Percentiles rank a stretch among this genome's conserved stretches.
These are phyloP conservation scores for Drosophila nannoptera DNA, from an alignment of 1,140 invertebrate genomes.

Conservation along the genomic window DNA sequence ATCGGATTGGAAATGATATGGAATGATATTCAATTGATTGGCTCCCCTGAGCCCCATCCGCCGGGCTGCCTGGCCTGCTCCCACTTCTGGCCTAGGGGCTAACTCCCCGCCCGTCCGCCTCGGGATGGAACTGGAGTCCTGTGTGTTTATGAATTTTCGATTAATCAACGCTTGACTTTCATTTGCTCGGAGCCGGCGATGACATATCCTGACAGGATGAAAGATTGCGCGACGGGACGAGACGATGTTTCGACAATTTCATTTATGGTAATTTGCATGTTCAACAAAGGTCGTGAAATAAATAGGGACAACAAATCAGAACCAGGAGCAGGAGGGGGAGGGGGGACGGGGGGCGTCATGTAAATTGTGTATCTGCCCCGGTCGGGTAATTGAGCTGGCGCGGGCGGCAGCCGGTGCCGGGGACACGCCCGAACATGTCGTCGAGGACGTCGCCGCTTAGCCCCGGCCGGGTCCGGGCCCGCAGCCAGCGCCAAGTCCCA, in stretches of 20 bases:
- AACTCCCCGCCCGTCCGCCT: neutral
- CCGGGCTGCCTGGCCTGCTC: neutral
- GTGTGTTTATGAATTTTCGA: slow-evolving; percentile 56
- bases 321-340: neutral
- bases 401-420: slow-evolving; percentile 12
- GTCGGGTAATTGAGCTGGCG: slow-evolving; percentile 58
- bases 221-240: slow-evolving; percentile 34
- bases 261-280: slow-evolving; percentile 74
- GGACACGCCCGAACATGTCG: slow-evolving; percentile 66
- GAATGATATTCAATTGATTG: too few species aligned
- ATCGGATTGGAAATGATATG: too few species aligned
- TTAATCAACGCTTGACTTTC: slow-evolving; percentile 64
- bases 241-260: slow-evolving; percentile 52
- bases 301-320: slow-evolving; percentile 76
- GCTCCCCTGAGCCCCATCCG: too few species aligned
- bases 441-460: slow-evolving; percentile 30
- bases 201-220: slow-evolving; percentile 72
- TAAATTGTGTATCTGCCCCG: slow-evolving; percentile 57
- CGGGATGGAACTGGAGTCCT: neutral
- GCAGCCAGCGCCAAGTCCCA: slow-evolving; percentile 57
- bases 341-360: slow-evolving; percentile 33
- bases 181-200: slow-evolving; percentile 46
- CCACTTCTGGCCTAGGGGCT: neutral
- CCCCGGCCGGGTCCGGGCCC: slow-evolving; percentile 5
- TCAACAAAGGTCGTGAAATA: slow-evolving; percentile 58